Evolutionary conservation across 2,113 vertebrate genomes (phyloP).

Genomic region (Bambusicola thoracicus): DNA sequence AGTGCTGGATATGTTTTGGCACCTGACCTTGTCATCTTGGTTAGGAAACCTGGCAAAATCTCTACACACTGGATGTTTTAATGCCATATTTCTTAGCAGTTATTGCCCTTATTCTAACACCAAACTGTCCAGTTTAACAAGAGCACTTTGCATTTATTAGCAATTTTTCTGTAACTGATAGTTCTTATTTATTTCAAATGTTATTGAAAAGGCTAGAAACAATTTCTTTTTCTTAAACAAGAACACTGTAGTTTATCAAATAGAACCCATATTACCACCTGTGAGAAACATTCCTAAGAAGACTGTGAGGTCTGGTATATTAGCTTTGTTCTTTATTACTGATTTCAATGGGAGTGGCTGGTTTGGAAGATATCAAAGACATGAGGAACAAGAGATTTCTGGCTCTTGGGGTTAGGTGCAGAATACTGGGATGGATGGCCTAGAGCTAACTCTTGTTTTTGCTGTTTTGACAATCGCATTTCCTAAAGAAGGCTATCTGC

Average conservation of each 20-base stretch:
- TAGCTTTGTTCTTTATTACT: background rate
- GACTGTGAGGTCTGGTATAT: background rate
- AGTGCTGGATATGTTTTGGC: background rate
- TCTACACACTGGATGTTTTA: background rate
- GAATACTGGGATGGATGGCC: constrained; percentile 7
- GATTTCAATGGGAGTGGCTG: background rate
- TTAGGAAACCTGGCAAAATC: background rate
- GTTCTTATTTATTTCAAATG: background rate
- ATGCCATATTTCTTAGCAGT: background rate
- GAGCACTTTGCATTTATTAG: background rate
- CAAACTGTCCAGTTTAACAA: background rate
- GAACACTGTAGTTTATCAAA: background rate
- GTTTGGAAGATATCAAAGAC: background rate
- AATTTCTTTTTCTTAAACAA: background rate
- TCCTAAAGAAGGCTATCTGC: constrained; percentile 61
- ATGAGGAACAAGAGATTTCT: background rate
- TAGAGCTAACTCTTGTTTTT: constrained; percentile 43
- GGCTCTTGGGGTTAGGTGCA: background rate
- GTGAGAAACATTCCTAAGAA: background rate
- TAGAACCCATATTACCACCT: background rate
- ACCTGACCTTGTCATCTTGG: background rate
- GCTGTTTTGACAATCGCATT: constrained; percentile 59
- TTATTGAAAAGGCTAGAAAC: background rate
- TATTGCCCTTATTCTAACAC: background rate
- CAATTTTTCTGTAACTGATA: background rate